These are phyloP conservation scores for Torymus auratus DNA, from an alignment of 2,888 invertebrate species.

Conservation along the genomic window DNA sequence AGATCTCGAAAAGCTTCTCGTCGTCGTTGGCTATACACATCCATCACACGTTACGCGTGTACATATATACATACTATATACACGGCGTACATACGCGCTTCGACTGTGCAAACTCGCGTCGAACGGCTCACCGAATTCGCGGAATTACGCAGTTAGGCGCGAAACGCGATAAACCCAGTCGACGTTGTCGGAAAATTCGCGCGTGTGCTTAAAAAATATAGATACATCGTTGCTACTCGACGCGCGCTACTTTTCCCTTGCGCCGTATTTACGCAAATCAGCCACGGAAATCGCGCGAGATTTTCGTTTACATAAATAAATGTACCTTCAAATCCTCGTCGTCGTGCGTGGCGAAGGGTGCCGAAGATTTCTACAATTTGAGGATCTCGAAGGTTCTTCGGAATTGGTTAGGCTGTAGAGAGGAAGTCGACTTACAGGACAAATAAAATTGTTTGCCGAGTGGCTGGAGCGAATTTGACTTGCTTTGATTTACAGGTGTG, in stretches of 20 bases:
- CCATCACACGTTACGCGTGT: not conserved
- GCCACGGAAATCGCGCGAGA: not conserved
- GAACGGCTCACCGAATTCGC: not conserved
- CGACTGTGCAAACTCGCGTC: not conserved
- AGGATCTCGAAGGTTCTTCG: too few relatives aligned
- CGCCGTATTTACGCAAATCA: constrained; percentile 46
- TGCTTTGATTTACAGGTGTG: too few relatives aligned
- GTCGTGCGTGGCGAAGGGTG: not conserved
- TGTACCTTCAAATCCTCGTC: not conserved
- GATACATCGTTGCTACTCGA: not conserved
- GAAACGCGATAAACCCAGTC: constrained; percentile 35
- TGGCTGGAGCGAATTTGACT: too few relatives aligned
- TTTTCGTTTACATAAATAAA: constrained; percentile 41
- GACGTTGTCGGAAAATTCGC: not conserved
- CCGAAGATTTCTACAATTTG: too few relatives aligned
- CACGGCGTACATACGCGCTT: not conserved
- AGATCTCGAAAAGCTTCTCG: not conserved
- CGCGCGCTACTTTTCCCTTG: not conserved
- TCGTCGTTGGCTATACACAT: not conserved
- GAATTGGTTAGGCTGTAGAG: too few relatives aligned
- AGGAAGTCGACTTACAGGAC: too few relatives aligned
- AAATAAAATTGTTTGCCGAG: too few relatives aligned
- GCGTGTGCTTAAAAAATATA: constrained; percentile 9
- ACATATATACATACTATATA: constrained; percentile 1
- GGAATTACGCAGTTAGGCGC: constrained; percentile 31